These are phyloP conservation scores for Tachina fera DNA, from an alignment of 2,888 invertebrate species.

Conservation along the genomic window DNA sequence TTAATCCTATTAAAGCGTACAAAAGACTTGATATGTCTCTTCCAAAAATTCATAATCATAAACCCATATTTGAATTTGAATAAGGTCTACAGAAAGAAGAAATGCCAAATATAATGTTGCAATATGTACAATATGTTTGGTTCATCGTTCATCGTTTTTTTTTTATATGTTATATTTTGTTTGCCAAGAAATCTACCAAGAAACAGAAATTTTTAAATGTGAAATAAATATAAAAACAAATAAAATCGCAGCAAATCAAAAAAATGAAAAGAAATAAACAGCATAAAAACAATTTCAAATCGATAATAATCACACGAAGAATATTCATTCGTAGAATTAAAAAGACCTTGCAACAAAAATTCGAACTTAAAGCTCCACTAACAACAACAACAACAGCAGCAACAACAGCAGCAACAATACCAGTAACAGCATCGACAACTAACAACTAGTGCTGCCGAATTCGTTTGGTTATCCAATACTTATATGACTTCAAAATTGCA, in stretches of 20 bases:
- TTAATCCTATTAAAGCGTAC: constrained; percentile 69
- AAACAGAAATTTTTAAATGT: constrained; percentile 50
- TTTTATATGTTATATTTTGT: not conserved
- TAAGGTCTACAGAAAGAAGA: constrained; percentile 26
- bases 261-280: constrained; percentile 36
- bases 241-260: constrained; percentile 18
- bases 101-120: constrained; percentile 48
- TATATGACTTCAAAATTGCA: too few species aligned
- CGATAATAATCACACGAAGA: constrained; percentile 81
- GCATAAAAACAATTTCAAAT: constrained; percentile 71
- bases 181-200: constrained; percentile 60
- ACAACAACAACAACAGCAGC: constrained; percentile 25
- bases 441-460: not conserved
- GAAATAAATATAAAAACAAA: constrained; percentile 47
- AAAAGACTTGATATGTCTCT: constrained; percentile 67
- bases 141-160: constrained; percentile 12
- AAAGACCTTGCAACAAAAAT: constrained; percentile 76
- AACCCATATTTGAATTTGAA: constrained; percentile 63
- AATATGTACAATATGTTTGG: constrained; percentile 35
- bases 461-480: not conserved
- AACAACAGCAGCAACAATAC: constrained; percentile 15
- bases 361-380: constrained; percentile 33
- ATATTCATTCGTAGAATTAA: constrained; percentile 80
- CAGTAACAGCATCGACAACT: constrained; percentile 18
- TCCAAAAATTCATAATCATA: constrained; percentile 71